phyloP scores from a whole-genome alignment of 53 echinoderm and acorn worm genomes.

The Crossaster papposus region DNA sequence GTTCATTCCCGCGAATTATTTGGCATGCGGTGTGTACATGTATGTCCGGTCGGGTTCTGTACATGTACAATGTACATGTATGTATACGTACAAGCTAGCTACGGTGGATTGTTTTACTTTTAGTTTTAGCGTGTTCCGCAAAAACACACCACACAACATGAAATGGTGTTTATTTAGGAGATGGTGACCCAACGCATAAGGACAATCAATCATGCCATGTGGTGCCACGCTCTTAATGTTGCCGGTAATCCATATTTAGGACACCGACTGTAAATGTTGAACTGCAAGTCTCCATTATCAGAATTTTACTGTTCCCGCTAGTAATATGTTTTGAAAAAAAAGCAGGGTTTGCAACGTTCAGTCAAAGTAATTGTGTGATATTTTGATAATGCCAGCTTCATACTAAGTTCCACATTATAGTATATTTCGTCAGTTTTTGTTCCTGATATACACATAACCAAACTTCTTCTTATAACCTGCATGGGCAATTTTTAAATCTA shows the following conservation, averaged over 20 bases:
- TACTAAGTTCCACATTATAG: too few species aligned
- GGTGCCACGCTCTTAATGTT: slow-evolving; percentile 34
- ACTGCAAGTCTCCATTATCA: not conserved
- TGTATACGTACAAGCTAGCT: too few species aligned
- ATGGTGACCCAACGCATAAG: slow-evolving; percentile 41
- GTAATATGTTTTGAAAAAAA: too few species aligned
- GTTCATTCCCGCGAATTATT: not conserved
- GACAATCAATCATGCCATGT: slow-evolving; percentile 15
- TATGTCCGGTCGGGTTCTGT: not conserved
- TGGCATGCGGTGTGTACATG: not conserved
- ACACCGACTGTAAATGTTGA: slow-evolving; percentile 15
- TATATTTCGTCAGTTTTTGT: too few species aligned
- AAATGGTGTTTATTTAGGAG: slow-evolving; percentile 44
- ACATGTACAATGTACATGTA: too few species aligned
- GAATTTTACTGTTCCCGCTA: not conserved
- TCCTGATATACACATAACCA: too few species aligned
- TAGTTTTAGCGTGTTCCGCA: not conserved
- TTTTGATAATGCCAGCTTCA: too few species aligned
- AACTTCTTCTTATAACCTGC: too few species aligned
- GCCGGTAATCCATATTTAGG: slow-evolving; percentile 29
- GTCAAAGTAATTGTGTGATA: not conserved
- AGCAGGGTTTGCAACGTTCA: not conserved
- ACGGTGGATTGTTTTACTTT: too few species aligned
- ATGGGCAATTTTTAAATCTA: too few species aligned
- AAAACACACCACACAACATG: too few species aligned